These are phyloP conservation scores for Heteromurus nitidus DNA, from an alignment of 2,888 invertebrate species.

Conservation along the genomic window DNA sequence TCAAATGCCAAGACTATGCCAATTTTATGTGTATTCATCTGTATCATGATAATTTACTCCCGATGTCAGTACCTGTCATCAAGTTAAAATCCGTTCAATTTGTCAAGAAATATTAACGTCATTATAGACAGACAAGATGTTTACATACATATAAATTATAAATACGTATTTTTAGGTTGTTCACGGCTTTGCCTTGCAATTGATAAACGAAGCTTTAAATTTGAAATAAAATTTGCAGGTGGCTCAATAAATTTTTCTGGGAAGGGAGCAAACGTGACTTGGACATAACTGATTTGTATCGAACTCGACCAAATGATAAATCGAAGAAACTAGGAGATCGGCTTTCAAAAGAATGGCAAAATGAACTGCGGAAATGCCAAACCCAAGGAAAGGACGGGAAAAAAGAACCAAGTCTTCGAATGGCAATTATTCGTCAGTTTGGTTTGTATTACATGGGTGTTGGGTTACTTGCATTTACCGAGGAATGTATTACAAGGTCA, in stretches of 20 bases:
- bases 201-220: background rate
- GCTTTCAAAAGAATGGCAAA: constrained; percentile 76
- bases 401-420: constrained; percentile 74
- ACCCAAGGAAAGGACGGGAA: background rate
- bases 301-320: constrained; percentile 82
- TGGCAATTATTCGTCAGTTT: constrained; percentile 75
- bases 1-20: too few species aligned
- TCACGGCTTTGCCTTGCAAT: background rate
- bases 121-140: background rate
- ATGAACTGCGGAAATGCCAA: constrained; percentile 60
- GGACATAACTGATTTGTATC: constrained; percentile 84
- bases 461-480: constrained; percentile 75
- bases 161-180: too few species aligned
- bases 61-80: background rate
- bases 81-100: background rate
- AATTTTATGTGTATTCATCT: too few species aligned
- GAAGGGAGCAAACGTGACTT: constrained; percentile 84
- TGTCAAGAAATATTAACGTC: background rate
- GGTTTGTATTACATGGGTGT: constrained; percentile 75
- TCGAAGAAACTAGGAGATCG: constrained; percentile 83
- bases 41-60: background rate
- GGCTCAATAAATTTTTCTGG: constrained; percentile 86
- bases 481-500: constrained; percentile 74
- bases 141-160: too few species aligned
- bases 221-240: constrained; percentile 77